Evolutionary conservation across 2,797 vertebrate genomes (phyloP), one percentile per base, ranked within the genome.

Genomic region (Catamblyrhynchus diadema): DNA sequence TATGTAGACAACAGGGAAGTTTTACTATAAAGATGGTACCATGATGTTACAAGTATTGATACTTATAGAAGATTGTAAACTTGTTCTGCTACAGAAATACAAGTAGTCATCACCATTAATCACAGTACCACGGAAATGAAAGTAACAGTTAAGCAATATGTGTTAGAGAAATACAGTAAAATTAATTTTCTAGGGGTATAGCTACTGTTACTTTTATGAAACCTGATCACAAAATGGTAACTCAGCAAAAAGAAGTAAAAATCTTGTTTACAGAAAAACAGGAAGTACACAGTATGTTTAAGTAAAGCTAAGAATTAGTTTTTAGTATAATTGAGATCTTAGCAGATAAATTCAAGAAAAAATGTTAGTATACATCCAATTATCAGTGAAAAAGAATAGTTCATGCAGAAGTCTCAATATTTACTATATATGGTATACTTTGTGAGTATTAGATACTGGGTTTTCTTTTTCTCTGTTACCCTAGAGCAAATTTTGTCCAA

Each of bases 1-100:
- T 53, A 41, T 21, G 14, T 47, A 71, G 20, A 19, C 10, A 78
- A 30, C 4, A 24, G 7, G 19, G 3, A 60, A 0, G 2, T 22
- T 30, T 78, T 78, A 14, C 33, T 41, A 3, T 48, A 20, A 64
- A 59, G 62, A 51, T 44, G 3, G 4, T 42, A 47, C 8, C 12
- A 28, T 2, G 2, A 19, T 62, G 6, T 62, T 86, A 15, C 8
- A 81, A 32, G 3, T 65, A 50, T 18, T 35, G 8, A 32, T 81
- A 53, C n/a, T 47, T 80, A 42, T 4, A 69, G 44, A 81, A 32
- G 24, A 54, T 25, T 48, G 2, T 71, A 88, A 74, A 17, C 7
- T 67, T 19, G 15, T 78, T 81, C 50, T 92, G 16, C n/a, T 89
- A 8, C 21, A 64, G 25, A 82, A 87, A 65, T 17, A 9, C 9